phyloP scores from a whole-genome alignment of 1,140 invertebrate genomes.

The Drosophila bocqueti region DNA sequence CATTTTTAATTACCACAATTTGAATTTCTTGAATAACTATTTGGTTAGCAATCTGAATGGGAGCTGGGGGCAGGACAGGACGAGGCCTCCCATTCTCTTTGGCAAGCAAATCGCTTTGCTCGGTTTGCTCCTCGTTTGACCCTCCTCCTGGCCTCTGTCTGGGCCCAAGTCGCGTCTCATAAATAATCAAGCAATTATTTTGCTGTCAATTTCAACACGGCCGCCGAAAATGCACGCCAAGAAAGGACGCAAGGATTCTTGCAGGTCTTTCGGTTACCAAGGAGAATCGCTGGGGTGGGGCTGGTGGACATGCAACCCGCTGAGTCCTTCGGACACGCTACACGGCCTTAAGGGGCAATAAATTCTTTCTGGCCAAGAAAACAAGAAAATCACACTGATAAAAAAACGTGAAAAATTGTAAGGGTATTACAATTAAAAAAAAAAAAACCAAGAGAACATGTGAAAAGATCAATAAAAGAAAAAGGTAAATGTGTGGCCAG shows the following conservation, averaged over 20 bases:
- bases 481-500: too few species aligned
- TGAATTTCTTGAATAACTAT: conserved; percentile 82
- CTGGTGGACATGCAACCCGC: conserved; percentile 72
- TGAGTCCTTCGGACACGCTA: conserved; percentile 75
- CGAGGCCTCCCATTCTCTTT: neutral
- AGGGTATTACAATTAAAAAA: too few species aligned
- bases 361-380: conserved; percentile 69
- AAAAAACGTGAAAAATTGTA: neutral
- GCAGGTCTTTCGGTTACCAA: conserved; percentile 9
- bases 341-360: conserved; percentile 75
- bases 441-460: too few species aligned
- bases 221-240: conserved; percentile 76
- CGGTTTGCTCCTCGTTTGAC: neutral
- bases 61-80: neutral
- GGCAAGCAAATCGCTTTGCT: conserved; percentile 36
- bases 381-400: conserved; percentile 24
- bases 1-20: conserved; percentile 83
- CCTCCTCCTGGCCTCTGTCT: conserved; percentile 16
- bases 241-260: conserved; percentile 16
- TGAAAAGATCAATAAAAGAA: neutral
- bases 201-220: conserved; percentile 84
- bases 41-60: conserved; percentile 70
- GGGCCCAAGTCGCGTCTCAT: conserved; percentile 67
- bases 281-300: neutral
- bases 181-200: conserved; percentile 85